Percentiles rank a stretch among this genome's conserved stretches.
Conservation (phyloP, 2,888 invertebrate species). For the Xestia ashworthii region DNA sequence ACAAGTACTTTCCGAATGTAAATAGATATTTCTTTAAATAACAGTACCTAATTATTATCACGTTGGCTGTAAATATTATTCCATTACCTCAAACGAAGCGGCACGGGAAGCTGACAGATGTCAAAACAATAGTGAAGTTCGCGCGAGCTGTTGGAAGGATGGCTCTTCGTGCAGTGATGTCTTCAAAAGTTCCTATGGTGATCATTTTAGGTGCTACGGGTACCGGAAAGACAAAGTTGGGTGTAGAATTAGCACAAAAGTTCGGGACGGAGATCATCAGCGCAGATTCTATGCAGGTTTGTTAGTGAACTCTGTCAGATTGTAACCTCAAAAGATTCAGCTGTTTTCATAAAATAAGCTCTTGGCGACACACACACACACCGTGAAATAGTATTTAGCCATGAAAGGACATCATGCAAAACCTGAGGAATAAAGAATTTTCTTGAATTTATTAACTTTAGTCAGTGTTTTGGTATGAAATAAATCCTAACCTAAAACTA, state of each 20-base stretch:
- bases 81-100: conserved; percentile 43
- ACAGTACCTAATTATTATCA: conserved; percentile 35
- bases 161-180: conserved; percentile 84
- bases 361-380: no score
- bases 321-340: conserved; percentile 78
- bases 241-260: conserved; percentile 96
- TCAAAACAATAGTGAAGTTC: conserved; percentile 87
- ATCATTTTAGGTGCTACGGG: conserved; percentile 99
- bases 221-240: conserved; percentile 98
- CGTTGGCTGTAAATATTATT: conserved; percentile 43
- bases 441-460: background rate
- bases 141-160: conserved; percentile 77
- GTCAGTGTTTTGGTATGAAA: conserved; percentile 18
- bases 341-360: conserved; percentile 20
- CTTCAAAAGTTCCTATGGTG: conserved; percentile 92
- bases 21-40: conserved; percentile 45
- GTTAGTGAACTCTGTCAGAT: conserved; percentile 53
- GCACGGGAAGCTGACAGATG: conserved; percentile 36
- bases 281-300: conserved; percentile 99
- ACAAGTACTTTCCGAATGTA: conserved; percentile 29
- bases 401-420: background rate
- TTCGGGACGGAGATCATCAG: conserved; percentile 98
- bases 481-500: conserved; percentile 51
- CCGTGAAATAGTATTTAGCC: background rate
- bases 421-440: background rate